Base-by-base conservation (phyloP, 2,797 vertebrate genomes). In the Cynodonichthys magdalenae region DNA sequence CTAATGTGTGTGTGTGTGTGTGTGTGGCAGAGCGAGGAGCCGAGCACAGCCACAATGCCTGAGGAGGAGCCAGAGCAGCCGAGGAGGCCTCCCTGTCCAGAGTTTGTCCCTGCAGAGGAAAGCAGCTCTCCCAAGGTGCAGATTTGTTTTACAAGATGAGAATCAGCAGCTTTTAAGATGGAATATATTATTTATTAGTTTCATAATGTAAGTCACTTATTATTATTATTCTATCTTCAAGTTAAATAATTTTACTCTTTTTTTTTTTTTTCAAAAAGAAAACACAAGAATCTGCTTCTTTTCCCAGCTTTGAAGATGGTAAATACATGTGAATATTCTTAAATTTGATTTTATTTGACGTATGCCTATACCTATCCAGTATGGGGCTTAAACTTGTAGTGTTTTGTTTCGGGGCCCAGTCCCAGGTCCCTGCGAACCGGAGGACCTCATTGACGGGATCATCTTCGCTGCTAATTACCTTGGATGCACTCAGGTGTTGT, bases 381-480 rank as follows among this genome's bases (percentile, higher is more conserved):
- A 34, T 12, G 29, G 11, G 11, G 11, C 36, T 74, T 47, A 57
- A 18, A 12, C 50, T 39, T 62, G 15, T 77, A 41, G 19, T 20
- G 6, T 17, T 67, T 70, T 44, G 8, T 50, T 66, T 65, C 71
- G 60, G 24, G 27, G 69, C 60, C 56, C 57, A 99, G 97, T 99
- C 82, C 97, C 97, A 89, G 97, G 97, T 29, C 97, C 97, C n/a
- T 99, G 97, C 66, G 97, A 99, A 70, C 97, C 97, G 0, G 93
- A 94, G 45, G 93, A 94, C 71, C 92, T 94, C n/a, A 91, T 94
- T 42, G 92, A 94, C 61, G 93, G 97, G 18, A 99, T 99, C 88
- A 99, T 99, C 86, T 99, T 99, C 61, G 97, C 97, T 28, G 97
- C 97, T 75, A 99, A 99, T 91, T 99, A 98, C 90, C 91, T 99